Conservation (phyloP, 1,140 invertebrate species). For the Monomorium pharaonis region DNA sequence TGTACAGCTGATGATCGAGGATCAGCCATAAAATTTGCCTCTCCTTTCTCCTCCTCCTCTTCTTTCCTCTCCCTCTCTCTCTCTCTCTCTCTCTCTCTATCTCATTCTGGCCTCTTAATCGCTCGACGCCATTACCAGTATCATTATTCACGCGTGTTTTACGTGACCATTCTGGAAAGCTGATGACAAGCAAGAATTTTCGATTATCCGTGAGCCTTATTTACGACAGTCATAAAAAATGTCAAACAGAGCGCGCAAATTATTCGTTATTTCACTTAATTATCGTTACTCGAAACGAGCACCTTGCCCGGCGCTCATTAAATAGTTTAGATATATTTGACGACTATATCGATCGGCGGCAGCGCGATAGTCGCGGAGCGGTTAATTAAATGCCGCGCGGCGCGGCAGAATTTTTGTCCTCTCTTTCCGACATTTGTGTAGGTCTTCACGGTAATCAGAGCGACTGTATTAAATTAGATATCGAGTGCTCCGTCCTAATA, state of each 20-base stretch:
- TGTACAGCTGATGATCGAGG: slow-evolving; percentile 51
- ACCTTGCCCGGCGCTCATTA: background rate
- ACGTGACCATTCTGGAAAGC: slow-evolving; percentile 49
- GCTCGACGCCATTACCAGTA: slow-evolving; percentile 47
- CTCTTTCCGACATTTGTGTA: background rate
- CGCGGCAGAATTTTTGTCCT: slow-evolving; percentile 17
- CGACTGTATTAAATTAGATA: slow-evolving; percentile 35
- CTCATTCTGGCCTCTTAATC: slow-evolving; percentile 44
- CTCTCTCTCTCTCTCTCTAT: slow-evolving; percentile 6
- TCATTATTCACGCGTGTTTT: slow-evolving; percentile 58
- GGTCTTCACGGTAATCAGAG: slow-evolving; percentile 6
- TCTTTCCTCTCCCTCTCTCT: background rate
- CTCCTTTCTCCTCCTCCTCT: background rate
- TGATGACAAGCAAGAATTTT: slow-evolving; percentile 48
- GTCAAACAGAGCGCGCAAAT: slow-evolving; percentile 24
- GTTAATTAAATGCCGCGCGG: background rate
- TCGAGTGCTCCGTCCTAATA: slow-evolving; percentile 30
- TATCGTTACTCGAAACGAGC: background rate
- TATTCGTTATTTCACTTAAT: slow-evolving; percentile 19
- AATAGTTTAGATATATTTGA: slow-evolving; percentile 4
- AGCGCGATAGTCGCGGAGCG: background rate
- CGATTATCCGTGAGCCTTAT: slow-evolving; percentile 48
- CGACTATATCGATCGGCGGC: background rate
- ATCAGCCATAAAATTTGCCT: slow-evolving; percentile 38
- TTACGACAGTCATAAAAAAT: slow-evolving; percentile 36